Base-by-base conservation (phyloP, 2,888 invertebrate genomes). In the Torymus aiolomorphi region DNA sequence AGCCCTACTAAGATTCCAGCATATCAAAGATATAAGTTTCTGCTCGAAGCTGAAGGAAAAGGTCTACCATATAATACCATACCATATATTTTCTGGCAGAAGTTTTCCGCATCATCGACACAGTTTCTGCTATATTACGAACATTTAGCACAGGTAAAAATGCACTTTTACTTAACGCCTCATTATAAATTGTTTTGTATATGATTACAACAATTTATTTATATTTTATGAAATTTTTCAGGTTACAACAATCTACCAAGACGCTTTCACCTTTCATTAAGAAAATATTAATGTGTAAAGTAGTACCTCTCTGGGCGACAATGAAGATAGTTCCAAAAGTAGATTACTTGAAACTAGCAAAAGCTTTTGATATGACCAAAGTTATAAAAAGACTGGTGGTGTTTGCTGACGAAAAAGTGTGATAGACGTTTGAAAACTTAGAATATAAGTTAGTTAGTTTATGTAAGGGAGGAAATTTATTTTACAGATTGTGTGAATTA, bases 101-200 rank as follows among this genome's bases (percentile, higher is more conserved):
- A 88, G 92, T 95, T 72, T 98, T 98, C 91, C 93, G 95, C 82
- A 94, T 94, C 70, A 92, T 97, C 87, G 98, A 98, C 88, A 96
- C 96, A 2, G 95, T 90, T 14, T 83, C 86, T 76, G 94, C 97
- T 80, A 95, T 98, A 91, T 92, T 97, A 80, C 94, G 93, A 93
- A 80, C 95, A 97, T 89, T 91, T 97, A 78, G 95, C 95, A 0
- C 95, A 96, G 91, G 81, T 81, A 74, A 51, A 42, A 42, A 3
- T 1, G 57, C n/a, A n/a, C n/a, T n/a, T n/a, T n/a, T n/a, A n/a
- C n/a, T n/a, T n/a, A n/a, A n/a, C n/a, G n/a, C n/a, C n/a, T n/a
- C n/a, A n/a, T n/a, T n/a, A n/a, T n/a, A n/a, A n/a, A n/a, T n/a
- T n/a, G n/a, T n/a, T n/a, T n/a, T n/a, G n/a, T n/a, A n/a, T n/a